phyloP scores from a whole-genome alignment of 1,140 invertebrate genomes.

The Hormaphis cornu region DNA sequence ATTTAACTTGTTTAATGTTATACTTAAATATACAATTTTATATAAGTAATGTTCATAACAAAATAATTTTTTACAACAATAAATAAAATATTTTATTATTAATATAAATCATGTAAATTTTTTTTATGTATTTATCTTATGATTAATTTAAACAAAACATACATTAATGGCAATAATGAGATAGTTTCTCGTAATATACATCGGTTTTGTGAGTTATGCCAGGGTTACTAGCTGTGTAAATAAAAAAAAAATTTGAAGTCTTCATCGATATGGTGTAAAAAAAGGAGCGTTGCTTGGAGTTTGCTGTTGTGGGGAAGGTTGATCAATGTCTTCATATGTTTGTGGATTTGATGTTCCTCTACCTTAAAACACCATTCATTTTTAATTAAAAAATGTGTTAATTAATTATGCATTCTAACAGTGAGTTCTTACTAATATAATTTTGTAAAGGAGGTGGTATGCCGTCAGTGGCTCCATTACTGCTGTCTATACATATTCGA shows the following conservation, averaged over 20 bases:
- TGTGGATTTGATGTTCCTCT: constrained; percentile 16
- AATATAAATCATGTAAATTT: background rate
- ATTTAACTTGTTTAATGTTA: background rate
- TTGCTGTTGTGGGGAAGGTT: background rate
- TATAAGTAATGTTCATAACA: too few species aligned
- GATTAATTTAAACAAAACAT: background rate
- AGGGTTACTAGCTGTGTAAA: background rate
- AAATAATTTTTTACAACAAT: too few species aligned
- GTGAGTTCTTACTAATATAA: constrained; percentile 4
- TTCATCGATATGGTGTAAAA: constrained; percentile 29
- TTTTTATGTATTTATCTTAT: background rate
- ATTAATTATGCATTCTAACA: background rate
- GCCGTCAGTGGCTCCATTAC: constrained; percentile 11
- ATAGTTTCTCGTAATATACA: background rate
- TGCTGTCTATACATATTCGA: constrained; percentile 19
- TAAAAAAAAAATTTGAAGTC: constrained; percentile 4
- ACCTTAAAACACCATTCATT: background rate
- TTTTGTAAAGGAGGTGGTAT: constrained; percentile 23
- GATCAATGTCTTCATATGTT: constrained; percentile 23
- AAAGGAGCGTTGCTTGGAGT: constrained; percentile 10
- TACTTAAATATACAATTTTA: constrained; percentile 5
- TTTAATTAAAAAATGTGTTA: background rate
- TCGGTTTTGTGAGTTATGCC: background rate
- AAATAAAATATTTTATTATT: too few species aligned
- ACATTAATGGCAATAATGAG: constrained; percentile 8